phyloP scores from a whole-genome alignment of 2,888 invertebrate genomes.

The Biston betularia region DNA sequence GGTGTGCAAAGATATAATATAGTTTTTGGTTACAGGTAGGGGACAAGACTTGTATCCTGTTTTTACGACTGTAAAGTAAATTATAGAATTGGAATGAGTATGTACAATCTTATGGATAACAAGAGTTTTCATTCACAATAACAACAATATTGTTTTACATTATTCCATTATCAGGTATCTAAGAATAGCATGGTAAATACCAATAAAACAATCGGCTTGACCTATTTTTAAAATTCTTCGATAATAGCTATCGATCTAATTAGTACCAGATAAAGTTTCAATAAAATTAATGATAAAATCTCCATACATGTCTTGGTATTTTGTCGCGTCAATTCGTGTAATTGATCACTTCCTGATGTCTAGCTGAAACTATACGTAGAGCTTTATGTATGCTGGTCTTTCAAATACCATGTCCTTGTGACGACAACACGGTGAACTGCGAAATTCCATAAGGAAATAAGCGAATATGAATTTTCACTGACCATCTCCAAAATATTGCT shows the following conservation, averaged over 20 bases:
- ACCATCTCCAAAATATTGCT: conserved; percentile 84
- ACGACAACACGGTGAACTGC: conserved; percentile 53
- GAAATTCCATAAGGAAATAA: conserved; percentile 50
- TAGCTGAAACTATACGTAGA: conserved; percentile 18
- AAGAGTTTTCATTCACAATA: not conserved
- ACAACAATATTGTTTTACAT: not conserved
- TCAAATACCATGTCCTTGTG: conserved; percentile 53
- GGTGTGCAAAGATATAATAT: too few species aligned
- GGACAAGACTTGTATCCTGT: too few species aligned
- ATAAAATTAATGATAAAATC: conserved; percentile 14
- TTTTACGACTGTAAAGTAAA: too few species aligned
- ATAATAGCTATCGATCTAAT: conserved; percentile 19
- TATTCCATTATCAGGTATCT: not conserved
- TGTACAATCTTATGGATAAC: not conserved
- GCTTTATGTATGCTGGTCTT: conserved; percentile 7
- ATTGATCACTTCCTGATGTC: conserved; percentile 32
- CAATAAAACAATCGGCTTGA: conserved; percentile 8
- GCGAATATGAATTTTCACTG: conserved; percentile 56
- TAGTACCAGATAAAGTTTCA: conserved; percentile 11
- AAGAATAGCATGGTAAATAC: conserved; percentile 2
- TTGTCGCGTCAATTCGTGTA: conserved; percentile 21
- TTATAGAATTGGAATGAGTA: too few species aligned
- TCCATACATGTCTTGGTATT: conserved; percentile 6
- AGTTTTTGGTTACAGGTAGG: too few species aligned
- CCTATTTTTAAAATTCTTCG: conserved; percentile 15